These are phyloP conservation scores for Terebella lapidaria DNA, from an alignment of 2,888 invertebrate species.

Conservation along the genomic window DNA sequence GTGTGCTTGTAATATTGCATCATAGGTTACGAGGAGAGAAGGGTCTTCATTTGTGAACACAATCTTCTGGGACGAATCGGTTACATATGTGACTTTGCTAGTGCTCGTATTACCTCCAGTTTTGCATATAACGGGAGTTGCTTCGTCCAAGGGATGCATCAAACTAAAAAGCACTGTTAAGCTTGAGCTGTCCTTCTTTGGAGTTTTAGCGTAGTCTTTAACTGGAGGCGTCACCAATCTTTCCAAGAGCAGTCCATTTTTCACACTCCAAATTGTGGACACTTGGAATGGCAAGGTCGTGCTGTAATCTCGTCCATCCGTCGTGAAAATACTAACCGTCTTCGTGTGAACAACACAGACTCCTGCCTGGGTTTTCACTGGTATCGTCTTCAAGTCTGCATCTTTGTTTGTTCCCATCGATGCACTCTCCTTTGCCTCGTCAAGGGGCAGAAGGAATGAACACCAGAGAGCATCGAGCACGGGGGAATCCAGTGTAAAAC, in stretches of 20 bases:
- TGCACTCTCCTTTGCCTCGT: too few species aligned
- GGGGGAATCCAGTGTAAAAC: constrained; percentile 76
- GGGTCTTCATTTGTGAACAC: constrained; percentile 73
- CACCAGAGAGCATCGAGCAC: constrained; percentile 37
- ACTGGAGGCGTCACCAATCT: constrained; percentile 30
- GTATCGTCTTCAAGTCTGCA: not conserved
- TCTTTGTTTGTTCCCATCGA: too few species aligned
- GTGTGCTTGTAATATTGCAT: constrained; percentile 71
- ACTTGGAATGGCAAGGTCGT: constrained; percentile 77
- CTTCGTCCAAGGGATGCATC: constrained; percentile 84
- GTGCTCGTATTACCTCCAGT: constrained; percentile 25
- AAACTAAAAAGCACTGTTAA: constrained; percentile 80
- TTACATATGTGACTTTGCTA: constrained; percentile 42
- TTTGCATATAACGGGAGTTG: constrained; percentile 66
- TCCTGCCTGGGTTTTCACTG: constrained; percentile 59
- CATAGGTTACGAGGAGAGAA: constrained; percentile 77
- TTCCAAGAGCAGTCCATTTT: constrained; percentile 79
- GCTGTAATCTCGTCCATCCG: constrained; percentile 76
- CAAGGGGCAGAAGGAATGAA: constrained; percentile 9
- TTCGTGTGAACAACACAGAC: constrained; percentile 72
- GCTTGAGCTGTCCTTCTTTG: constrained; percentile 24
- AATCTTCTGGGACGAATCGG: constrained; percentile 61
- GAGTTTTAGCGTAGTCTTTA: constrained; percentile 12
- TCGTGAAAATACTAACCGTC: constrained; percentile 72
- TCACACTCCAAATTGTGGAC: constrained; percentile 76